Base-by-base conservation (phyloP, 2,888 invertebrate species). In the Phaedon cochleariae region DNA sequence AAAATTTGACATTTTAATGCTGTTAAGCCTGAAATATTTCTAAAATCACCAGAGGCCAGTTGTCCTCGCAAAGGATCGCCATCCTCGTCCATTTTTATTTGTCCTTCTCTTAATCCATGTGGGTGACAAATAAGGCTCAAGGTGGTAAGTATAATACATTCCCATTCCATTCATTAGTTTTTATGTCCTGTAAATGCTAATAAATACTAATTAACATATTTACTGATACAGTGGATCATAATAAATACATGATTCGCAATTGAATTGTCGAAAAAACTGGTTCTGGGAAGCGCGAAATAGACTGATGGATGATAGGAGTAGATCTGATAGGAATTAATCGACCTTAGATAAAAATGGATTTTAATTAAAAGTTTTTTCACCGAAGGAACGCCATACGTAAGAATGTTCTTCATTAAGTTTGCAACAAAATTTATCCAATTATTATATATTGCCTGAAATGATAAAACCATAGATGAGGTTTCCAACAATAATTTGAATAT, bases 1-100 rank as follows among this genome's bases (percentile, higher is more conserved):
- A 73, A 65, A 76, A 76, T 76, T 75, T 76, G 73, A 75, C 77
- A 78, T 74, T 75, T 77, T 76, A 79, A 76, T 76, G 74, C 73
- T 75, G 70, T 69, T 78, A 79, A 79, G 75, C 75, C 74, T 78
- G 77, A 78, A 76, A 77, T 78, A 79, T 78, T 77, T 74, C 76
- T 68, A 71, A 77, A 78, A 78, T 76, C 76, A 72, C 74, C 71
- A 70, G 72, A 67, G 71, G 70, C 71, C 70, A 61, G 75, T 75
- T 74, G 76, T 76, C 78, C 76, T 77, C 78, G 76, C 73, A 69
- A 62, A 71, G 29, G 22, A 41, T 55, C 55, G 64, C 64, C 53
- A 62, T 57, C 68, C 66, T 67, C n/a, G n/a, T n/a, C n/a, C n/a
- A n/a, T n/a, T n/a, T n/a, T n/a, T n/a, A n/a, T 65, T 54, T 69